Base-by-base conservation (phyloP, 2,113 vertebrate genomes). In the Odontesthes bonariensis region DNA sequence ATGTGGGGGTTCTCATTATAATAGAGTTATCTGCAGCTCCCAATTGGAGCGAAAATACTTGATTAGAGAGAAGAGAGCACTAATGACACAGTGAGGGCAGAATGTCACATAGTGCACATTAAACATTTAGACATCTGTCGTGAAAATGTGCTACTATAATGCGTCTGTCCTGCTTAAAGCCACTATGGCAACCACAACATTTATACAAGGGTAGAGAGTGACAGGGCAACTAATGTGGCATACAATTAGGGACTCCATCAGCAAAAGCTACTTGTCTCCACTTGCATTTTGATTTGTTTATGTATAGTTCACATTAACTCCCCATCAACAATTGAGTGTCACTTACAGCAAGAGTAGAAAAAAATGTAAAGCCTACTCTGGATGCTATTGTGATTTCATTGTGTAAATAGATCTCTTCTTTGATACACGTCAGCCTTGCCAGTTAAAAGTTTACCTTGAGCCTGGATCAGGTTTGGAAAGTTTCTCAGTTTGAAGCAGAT, bases 101-200 rank as follows among this genome's bases (percentile, higher is more conserved):
- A 61, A 84, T 85, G 89, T 86, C 83, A 75, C 84, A 90, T 85
- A 67, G 81, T 87, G 85, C 86, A 79, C 86, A 93, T 92, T 91
- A 91, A 92, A 90, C 90, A 92, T 91, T 90, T 87, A 89, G 91
- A 91, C 90, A 89, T 89, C 79, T 90, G 84, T 60, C 64, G 62
- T 69, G 81, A 77, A 80, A 79, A 84, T 49, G 69, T 77, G 83
- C 69, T 77, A 51, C 71, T 79, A 67, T 64, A 74, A 87, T 73
- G 84, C 77, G 76, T 69, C 38, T 42, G 75, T 77, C 77, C 77
- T 76, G 86, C 78, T 80, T 68, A 64, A 56, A 75, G 86, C 64
- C 77, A 75, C 57, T 7, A 49, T 38, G 10, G 70, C 63, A 55
- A 40, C 56, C 62, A 46, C 71, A 60, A n/a, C 57, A 63, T 65